Evolutionary conservation across 2,888 invertebrate genomes (phyloP).

Genomic region (Melolontha melolontha): DNA sequence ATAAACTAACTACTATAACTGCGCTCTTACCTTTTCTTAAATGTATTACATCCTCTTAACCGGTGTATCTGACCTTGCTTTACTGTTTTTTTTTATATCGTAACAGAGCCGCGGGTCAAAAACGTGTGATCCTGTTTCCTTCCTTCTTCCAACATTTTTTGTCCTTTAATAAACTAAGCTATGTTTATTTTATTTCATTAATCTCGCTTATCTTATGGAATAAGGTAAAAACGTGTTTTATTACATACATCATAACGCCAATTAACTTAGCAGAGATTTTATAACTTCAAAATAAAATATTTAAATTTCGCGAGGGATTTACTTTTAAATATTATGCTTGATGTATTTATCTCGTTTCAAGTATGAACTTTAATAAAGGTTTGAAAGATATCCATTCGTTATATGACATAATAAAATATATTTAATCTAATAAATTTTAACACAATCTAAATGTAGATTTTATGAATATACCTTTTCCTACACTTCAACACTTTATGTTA

Average conservation of each 20-base stretch:
- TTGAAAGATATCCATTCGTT: no score
- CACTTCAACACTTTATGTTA: no score
- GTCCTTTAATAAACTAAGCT: slow-evolving; percentile 9
- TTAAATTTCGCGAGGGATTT: not conserved
- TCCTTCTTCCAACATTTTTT: not conserved
- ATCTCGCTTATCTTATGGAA: not conserved
- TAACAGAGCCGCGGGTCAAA: not conserved
- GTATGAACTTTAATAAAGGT: no score
- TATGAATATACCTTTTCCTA: no score
- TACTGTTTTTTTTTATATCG: not conserved
- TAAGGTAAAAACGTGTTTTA: not conserved
- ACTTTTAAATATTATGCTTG: not conserved
- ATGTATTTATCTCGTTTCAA: not conserved
- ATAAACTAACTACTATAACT: not conserved
- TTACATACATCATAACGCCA: not conserved
- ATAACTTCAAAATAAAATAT: not conserved
- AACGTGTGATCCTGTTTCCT: not conserved
- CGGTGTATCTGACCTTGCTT: slow-evolving; percentile 10
- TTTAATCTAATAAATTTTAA: no score
- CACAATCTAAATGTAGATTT: no score
- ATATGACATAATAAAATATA: no score
- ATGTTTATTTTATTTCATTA: slow-evolving; percentile 19
- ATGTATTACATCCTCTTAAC: slow-evolving; percentile 8
- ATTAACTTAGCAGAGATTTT: no score
- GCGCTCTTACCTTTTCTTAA: not conserved